Evolutionary conservation across 2,888 invertebrate species (phyloP).

Genomic region (Parnassius apollo): DNA sequence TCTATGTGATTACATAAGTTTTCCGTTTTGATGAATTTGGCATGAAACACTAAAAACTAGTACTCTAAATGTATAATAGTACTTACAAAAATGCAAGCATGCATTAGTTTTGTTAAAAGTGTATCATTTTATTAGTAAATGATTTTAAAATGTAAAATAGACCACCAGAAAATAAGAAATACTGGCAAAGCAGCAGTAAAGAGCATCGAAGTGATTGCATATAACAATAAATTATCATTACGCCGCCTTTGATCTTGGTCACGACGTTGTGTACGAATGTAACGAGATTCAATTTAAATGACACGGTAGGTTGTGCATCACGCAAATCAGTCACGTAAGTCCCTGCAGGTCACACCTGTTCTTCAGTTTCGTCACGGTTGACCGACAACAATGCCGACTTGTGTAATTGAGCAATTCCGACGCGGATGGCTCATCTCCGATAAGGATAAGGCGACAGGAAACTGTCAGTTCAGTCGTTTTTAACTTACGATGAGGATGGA

Average conservation of each 20-base stretch:
- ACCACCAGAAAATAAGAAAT: no score
- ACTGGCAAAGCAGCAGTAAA: no score
- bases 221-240: conserved; percentile 9
- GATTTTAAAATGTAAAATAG: no score
- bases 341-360: conserved; percentile 63
- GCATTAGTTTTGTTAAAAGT: no score
- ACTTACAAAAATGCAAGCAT: no score
- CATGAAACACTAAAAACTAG: no score
- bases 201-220: conserved; percentile 1
- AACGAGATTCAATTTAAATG: conserved; percentile 34
- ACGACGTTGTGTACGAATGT: conserved; percentile 7
- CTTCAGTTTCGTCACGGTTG: conserved; percentile 59
- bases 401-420: conserved; percentile 68
- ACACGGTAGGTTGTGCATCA: conserved; percentile 41
- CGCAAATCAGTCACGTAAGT: conserved; percentile 60
- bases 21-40: no score
- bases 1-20: no score
- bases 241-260: conserved; percentile 6
- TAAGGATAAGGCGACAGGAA: conserved; percentile 65
- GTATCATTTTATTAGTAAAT: no score
- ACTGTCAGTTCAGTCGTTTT: conserved; percentile 41
- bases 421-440: conserved; percentile 63
- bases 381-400: conserved; percentile 67
- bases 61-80: no score
- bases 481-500: conserved; percentile 9